A percentile compares a stretch with the other conserved stretches of the same genome.
Evolutionary conservation across 1,140 invertebrate genomes (phyloP).

Genomic region (Drosophila rufa): DNA sequence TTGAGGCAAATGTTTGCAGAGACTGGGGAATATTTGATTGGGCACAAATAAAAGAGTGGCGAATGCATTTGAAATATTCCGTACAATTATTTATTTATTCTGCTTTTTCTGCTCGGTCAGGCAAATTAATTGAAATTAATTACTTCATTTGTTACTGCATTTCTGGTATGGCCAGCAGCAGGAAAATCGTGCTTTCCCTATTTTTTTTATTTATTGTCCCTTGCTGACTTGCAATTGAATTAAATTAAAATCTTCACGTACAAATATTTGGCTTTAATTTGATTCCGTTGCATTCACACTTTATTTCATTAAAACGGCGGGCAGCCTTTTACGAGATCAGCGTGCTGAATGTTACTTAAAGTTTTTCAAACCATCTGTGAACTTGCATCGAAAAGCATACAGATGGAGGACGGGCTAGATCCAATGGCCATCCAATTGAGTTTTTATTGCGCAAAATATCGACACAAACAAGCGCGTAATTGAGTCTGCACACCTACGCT

Average conservation of each 20-base stretch:
- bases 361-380: not conserved
- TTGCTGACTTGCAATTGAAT: slow-evolving; percentile 47
- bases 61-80: slow-evolving; percentile 42
- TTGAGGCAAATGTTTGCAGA: slow-evolving; percentile 36
- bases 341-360: slow-evolving; percentile 20
- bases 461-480: slow-evolving; percentile 69
- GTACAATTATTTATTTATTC: slow-evolving; percentile 22
- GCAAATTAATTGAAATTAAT: slow-evolving; percentile 73
- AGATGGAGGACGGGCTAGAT: not conserved
- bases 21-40: slow-evolving; percentile 38
- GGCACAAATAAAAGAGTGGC: slow-evolving; percentile 24
- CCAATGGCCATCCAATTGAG: slow-evolving; percentile 53
- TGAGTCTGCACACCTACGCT: slow-evolving; percentile 52
- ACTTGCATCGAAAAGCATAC: not conserved
- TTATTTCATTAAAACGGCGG: slow-evolving; percentile 34
- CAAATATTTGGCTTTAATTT: slow-evolving; percentile 65
- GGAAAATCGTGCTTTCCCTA: slow-evolving; percentile 22
- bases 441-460: slow-evolving; percentile 72
- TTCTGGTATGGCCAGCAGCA: slow-evolving; percentile 20
- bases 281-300: slow-evolving; percentile 14
- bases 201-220: slow-evolving; percentile 18
- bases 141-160: slow-evolving; percentile 54
- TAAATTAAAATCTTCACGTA: slow-evolving; percentile 45
- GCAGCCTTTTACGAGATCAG: slow-evolving; percentile 24
- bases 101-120: slow-evolving; percentile 32